Evolutionary conservation across 2,113 vertebrate genomes (phyloP).

Genomic region (Astur gentilis): DNA sequence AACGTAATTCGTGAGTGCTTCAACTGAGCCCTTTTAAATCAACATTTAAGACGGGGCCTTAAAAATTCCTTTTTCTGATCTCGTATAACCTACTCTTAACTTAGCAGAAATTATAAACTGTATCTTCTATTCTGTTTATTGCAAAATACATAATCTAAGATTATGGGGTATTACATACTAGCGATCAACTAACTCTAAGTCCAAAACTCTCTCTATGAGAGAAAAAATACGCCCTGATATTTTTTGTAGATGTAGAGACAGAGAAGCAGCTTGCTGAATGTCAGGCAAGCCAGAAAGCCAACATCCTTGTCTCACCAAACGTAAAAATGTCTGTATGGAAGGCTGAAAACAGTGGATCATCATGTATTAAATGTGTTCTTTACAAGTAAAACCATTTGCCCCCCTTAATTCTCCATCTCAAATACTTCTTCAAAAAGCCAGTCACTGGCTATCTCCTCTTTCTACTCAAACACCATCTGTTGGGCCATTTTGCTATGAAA

Average conservation of each 20-base stretch:
- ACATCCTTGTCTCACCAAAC: neutral
- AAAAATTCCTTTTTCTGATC: neutral
- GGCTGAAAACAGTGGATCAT: neutral
- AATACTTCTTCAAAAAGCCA: neutral
- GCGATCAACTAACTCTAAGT: neutral
- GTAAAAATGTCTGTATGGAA: neutral
- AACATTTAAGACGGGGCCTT: neutral
- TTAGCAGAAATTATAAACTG: neutral
- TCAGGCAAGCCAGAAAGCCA: neutral
- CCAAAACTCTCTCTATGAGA: neutral
- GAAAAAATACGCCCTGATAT: neutral
- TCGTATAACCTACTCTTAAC: neutral
- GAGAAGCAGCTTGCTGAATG: neutral
- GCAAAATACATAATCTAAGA: neutral
- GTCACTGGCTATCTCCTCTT: neutral
- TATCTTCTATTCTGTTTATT: neutral
- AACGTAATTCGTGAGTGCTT: neutral
- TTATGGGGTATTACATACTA: neutral
- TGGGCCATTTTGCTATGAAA: neutral
- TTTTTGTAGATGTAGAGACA: neutral
- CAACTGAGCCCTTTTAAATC: neutral
- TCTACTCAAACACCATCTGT: neutral
- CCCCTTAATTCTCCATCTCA: neutral
- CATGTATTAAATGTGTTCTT: neutral
- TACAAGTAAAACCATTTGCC: neutral